Base-by-base conservation (phyloP, 2,797 vertebrate species). In the Aphelocoma californica region DNA sequence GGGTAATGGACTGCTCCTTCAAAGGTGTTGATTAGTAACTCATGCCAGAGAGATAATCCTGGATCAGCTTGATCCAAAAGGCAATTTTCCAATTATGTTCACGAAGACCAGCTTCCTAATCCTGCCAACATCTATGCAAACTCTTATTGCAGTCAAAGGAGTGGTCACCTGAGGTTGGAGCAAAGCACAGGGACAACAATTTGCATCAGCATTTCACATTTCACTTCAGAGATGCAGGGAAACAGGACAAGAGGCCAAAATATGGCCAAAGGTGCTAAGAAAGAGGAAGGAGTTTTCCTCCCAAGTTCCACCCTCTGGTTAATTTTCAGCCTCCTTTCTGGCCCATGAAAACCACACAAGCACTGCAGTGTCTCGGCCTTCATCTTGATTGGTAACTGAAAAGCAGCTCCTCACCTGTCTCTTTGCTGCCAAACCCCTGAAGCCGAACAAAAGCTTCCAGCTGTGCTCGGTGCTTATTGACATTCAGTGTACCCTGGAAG, bases 381-480 rank as follows among this genome's bases (percentile, higher is more conserved):
- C 20, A 60, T 2, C 84, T 56, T 7, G 9, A 47, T 31, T 36
- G 72, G 1, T 4, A 44, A 9, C 44, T 70, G 65, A 13, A 16
- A 23, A 19, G 2, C 4, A 3, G 44, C 17, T 15, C 24, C 84
- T 96, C 81, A 98, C 98, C 98, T 98, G 97, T 94, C 93, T 98
- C 98, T 97, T 99, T 99, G 93, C 96, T 97, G 47, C 98, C 97
- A 50, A 97, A 91, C 38, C 98, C 98, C 51, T 99, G 98, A 12
- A 98, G 97, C 47, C 98, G 98, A 91, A 99, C 96, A 67, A 98
- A 98, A 47, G 99, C 99, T 89, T 99, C 99, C 24, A 98, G 89
- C 60, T 99, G 99, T 7, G 99, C 98, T 69, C 99, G 98, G 83
- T 99, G 98, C 89, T 99, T 99, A 94, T 98, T 99, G 87, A 99